Percentiles rank a stretch among this genome's conserved stretches.
phyloP scores from a whole-genome alignment of 2,888 invertebrate species.

The Hylaea fasciaria region DNA sequence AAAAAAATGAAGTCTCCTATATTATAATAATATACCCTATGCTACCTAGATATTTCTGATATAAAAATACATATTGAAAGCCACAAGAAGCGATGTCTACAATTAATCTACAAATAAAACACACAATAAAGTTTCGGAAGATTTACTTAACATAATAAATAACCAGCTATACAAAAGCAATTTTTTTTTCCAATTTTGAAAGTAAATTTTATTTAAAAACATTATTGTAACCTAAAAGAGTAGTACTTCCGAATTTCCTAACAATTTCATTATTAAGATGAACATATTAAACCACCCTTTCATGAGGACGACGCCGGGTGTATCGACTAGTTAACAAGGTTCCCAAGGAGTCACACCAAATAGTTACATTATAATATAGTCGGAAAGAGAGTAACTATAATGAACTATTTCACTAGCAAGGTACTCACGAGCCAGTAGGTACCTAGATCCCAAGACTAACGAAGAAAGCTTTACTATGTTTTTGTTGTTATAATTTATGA shows the following conservation, averaged over 20 bases:
- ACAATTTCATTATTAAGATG: slow-evolving; percentile 13
- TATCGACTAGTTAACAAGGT: not conserved
- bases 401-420: not conserved
- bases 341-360: too few species aligned
- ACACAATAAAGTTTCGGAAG: slow-evolving; percentile 64
- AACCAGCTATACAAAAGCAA: slow-evolving; percentile 80
- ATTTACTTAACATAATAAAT: slow-evolving; percentile 82
- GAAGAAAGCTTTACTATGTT: too few species aligned
- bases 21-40: too few species aligned
- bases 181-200: slow-evolving; percentile 61
- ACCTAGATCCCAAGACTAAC: too few species aligned
- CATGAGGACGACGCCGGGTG: slow-evolving; percentile 14
- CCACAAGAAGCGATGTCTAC: too few species aligned
- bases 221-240: slow-evolving; percentile 29
- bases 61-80: too few species aligned
- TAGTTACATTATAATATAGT: not conserved
- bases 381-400: not conserved
- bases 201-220: slow-evolving; percentile 38
- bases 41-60: too few species aligned
- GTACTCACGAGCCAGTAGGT: too few species aligned
- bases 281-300: slow-evolving; percentile 13
- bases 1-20: too few species aligned
- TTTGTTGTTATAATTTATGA: too few species aligned
- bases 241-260: slow-evolving; percentile 12
- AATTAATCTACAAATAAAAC: slow-evolving; percentile 69